Conservation (phyloP, 35 echinoderm and acorn worm species). For the Lytechinus pictus region DNA sequence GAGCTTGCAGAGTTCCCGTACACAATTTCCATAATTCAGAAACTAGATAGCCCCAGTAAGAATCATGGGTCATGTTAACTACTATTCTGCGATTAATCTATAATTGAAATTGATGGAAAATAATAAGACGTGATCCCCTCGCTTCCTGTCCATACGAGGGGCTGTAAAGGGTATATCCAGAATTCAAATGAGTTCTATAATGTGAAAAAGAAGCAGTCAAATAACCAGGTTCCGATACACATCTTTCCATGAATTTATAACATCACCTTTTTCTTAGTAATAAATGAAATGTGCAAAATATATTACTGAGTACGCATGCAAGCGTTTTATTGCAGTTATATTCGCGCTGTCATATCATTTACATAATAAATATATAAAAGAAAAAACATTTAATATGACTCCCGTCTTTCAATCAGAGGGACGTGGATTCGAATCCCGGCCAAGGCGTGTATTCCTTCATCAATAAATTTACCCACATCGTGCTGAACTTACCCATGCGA, state of each 20-base stretch:
- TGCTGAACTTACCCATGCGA: too few species aligned
- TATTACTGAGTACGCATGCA: not conserved
- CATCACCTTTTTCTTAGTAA: not conserved
- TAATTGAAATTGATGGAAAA: conserved; percentile 20
- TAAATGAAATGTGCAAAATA: not conserved
- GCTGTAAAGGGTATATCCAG: not conserved
- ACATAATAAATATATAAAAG: too few species aligned
- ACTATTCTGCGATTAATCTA: not conserved
- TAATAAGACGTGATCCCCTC: not conserved
- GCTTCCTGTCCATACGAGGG: not conserved
- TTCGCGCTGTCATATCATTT: too few species aligned
- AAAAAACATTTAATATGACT: too few species aligned
- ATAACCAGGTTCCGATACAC: not conserved
- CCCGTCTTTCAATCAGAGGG: too few species aligned
- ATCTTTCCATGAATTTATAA: not conserved
- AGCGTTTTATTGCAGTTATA: too few species aligned
- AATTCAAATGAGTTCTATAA: not conserved
- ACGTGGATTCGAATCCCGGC: too few species aligned
- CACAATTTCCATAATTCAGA: conserved; percentile 13
- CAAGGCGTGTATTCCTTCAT: too few species aligned
- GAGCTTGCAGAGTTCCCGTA: not conserved
- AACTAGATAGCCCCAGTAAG: not conserved
- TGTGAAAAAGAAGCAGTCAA: not conserved
- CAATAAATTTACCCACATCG: too few species aligned
- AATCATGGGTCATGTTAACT: not conserved